Base-by-base conservation (phyloP, 2,797 vertebrate genomes). In the Distichodus sexfasciatus region DNA sequence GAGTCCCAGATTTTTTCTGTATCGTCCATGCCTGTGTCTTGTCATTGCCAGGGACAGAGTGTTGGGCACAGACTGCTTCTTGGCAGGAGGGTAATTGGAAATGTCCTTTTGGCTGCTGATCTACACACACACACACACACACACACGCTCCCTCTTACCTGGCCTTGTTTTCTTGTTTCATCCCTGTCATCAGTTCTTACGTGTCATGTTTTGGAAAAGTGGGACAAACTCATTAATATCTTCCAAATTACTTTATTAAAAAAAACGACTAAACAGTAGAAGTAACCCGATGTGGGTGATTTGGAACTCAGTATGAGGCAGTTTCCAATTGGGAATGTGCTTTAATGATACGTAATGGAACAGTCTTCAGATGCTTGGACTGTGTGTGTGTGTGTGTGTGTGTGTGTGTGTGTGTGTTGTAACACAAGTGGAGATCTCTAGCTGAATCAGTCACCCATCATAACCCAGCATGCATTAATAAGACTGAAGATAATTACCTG, bases 81-180 rank as follows among this genome's bases (percentile, higher is more conserved):
- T 63, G 40, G 64, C 63, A 43, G 71, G 71, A 53, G 68, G 58
- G 44, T 77, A 73, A 77, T 74, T 74, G 72, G 48, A 77, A 71
- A 71, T 71, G 59, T 74, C 46, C 28, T 35, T 44, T 66, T 66
- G 71, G 62, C 57, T 66, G 57, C 71, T 74, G 14, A 40, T 50
- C 28, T 29, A 41, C 41, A 54, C 26, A 71, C 57, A 61, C 24
- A 66, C 69, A 38, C 46, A 44, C 3, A 21, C 38, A 57, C 15
- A 21, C 44, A 33, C 14, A 35, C 50, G 41, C 7, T 41, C 10
- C 61, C 35, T 29, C 47, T 38, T 7, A 50, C 10, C 11, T 47
- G 44, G 21, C 44, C 44, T 48, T 11, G 10, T 24, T 48, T 48
- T 47, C 4, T 10, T 47, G 19, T 47, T 24, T 24, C 5, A 12